These are phyloP conservation scores for Stegodyphus dumicola DNA, from an alignment of 1,140 invertebrate species.

Conservation along the genomic window DNA sequence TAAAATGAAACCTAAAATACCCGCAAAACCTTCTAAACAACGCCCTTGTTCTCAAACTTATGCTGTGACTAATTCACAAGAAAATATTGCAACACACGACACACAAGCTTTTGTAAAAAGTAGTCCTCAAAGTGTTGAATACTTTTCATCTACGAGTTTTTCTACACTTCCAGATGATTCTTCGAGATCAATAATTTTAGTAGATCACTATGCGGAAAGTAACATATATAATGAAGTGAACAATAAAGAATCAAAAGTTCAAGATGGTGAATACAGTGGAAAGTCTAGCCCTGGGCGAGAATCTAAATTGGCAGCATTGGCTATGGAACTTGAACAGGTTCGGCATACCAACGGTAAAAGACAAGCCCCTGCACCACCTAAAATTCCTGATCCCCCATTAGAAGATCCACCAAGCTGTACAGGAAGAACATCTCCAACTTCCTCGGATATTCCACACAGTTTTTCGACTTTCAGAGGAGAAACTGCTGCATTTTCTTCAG, in stretches of 20 bases:
- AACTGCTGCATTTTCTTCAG: constrained; percentile 37
- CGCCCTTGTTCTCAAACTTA: neutral
- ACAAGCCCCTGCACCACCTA: constrained; percentile 54
- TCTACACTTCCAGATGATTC: neutral
- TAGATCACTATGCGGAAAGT: constrained; percentile 52
- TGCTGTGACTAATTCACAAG: neutral
- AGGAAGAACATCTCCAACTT: constrained; percentile 8
- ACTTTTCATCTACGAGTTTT: constrained; percentile 24
- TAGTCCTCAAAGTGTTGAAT: neutral
- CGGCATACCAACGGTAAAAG: constrained; percentile 43
- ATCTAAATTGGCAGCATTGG: constrained; percentile 55
- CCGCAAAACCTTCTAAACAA: constrained; percentile 33
- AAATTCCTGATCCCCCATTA: constrained; percentile 44
- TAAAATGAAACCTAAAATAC: constrained; percentile 39
- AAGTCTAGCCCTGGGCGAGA: constrained; percentile 13
- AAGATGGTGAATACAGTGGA: neutral
- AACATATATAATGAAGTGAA: constrained; percentile 53
- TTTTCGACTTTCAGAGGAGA: constrained; percentile 43
- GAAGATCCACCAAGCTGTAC: constrained; percentile 52
- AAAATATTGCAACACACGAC: neutral
- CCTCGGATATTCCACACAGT: neutral
- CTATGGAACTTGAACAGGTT: constrained; percentile 56
- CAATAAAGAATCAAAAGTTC: constrained; percentile 10
- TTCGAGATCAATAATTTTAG: constrained; percentile 3
- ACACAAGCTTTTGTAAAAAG: neutral